Percentiles rank a stretch among this genome's conserved stretches.
Evolutionary conservation across 1,140 invertebrate genomes (phyloP).

Genomic region (Euwallacea fornicatus): DNA sequence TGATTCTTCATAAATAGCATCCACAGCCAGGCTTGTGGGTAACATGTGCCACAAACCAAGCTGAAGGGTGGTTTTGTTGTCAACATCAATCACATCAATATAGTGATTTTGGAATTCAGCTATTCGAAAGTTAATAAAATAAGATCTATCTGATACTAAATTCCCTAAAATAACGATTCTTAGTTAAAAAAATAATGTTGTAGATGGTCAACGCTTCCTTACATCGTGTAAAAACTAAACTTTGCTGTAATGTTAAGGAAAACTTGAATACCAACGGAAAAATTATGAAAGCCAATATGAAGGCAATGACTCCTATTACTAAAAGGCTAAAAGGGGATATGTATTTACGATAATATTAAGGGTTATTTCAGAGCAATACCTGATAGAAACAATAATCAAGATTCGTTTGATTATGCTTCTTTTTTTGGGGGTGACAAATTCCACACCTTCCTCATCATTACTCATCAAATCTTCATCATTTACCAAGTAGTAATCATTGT

Average conservation of each 20-base stretch:
- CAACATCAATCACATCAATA: constrained; percentile 40
- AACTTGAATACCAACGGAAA: constrained; percentile 46
- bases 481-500: constrained; percentile 36
- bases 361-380: background rate
- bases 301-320: constrained; percentile 27
- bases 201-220: constrained; percentile 22
- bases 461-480: constrained; percentile 25
- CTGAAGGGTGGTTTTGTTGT: constrained; percentile 25
- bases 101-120: constrained; percentile 44
- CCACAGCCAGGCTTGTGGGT: constrained; percentile 38
- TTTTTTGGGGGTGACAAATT: constrained; percentile 2
- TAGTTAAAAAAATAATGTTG: constrained; percentile 11
- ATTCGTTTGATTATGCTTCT: no score
- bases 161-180: constrained; percentile 36
- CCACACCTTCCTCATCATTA: constrained; percentile 7
- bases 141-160: constrained; percentile 35
- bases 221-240: constrained; percentile 46
- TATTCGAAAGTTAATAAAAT: constrained; percentile 41
- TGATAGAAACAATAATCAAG: no score
- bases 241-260: constrained; percentile 39
- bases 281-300: constrained; percentile 41
- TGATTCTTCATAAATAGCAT: constrained; percentile 28
- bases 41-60: constrained; percentile 48
- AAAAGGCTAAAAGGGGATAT: constrained; percentile 35
- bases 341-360: background rate